phyloP scores from a whole-genome alignment of 2,888 invertebrate species.

The Exocentrus adspersus region DNA sequence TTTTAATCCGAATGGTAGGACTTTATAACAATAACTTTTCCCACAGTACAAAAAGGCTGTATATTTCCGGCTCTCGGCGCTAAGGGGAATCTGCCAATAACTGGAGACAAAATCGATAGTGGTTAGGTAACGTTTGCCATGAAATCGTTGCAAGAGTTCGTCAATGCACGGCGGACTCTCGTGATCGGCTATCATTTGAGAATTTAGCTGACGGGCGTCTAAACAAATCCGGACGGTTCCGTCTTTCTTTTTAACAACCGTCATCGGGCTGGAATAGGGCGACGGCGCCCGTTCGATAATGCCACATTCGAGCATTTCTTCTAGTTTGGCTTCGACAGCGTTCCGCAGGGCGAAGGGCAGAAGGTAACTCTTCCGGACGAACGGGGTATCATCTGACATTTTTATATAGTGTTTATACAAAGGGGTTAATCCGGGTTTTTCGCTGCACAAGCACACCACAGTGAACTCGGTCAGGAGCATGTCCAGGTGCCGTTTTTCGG shows the following conservation, averaged over 20 bases:
- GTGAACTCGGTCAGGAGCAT: too few relatives aligned
- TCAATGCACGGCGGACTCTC: conserved; percentile 32
- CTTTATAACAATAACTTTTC: conserved; percentile 22
- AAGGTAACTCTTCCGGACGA: conserved; percentile 4
- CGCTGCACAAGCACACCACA: too few relatives aligned
- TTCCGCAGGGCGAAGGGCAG: conserved; percentile 2
- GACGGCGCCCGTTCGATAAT: conserved; percentile 33
- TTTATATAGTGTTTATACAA: conserved; percentile 16
- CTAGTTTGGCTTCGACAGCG: background rate
- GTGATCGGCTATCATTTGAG: conserved; percentile 45
- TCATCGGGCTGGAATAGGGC: conserved; percentile 46
- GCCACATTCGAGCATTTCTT: conserved; percentile 22
- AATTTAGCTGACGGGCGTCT: conserved; percentile 49
- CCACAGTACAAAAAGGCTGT: conserved; percentile 27
- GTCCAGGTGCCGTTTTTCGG: too few relatives aligned
- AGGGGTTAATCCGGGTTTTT: conserved; percentile 2
- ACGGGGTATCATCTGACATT: conserved; percentile 10
- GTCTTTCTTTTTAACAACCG: conserved; percentile 45
- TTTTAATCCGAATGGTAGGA: conserved; percentile 9
- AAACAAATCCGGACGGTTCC: conserved; percentile 45
- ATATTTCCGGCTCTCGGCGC: background rate
- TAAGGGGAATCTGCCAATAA: conserved; percentile 31
- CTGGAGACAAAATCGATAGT: conserved; percentile 9
- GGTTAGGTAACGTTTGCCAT: background rate
- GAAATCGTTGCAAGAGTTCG: conserved; percentile 13